These are phyloP conservation scores for Pomatorhinus ruficollis DNA, from an alignment of 2,113 vertebrate genomes.

Conservation along the genomic window DNA sequence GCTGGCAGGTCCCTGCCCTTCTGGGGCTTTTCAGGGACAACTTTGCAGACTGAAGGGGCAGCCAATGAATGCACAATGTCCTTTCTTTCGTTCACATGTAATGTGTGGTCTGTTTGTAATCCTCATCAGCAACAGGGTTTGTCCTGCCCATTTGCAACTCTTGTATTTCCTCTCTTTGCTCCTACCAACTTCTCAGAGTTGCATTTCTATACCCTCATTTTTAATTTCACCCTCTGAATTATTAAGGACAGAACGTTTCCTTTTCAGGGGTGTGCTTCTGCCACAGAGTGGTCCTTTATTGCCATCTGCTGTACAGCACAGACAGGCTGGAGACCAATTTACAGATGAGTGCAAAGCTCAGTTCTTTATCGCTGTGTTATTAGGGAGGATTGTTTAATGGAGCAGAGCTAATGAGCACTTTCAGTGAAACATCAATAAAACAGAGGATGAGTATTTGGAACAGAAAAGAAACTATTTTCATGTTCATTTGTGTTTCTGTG, in stretches of 20 bases:
- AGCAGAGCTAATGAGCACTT: background rate
- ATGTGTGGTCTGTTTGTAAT: background rate
- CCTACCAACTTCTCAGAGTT: background rate
- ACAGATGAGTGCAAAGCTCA: background rate
- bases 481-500: background rate
- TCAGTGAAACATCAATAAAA: background rate
- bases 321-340: background rate
- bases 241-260: background rate
- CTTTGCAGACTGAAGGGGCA: background rate
- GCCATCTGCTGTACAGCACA: conserved; percentile 41
- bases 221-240: background rate
- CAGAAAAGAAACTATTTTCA: background rate
- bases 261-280: background rate
- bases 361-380: background rate
- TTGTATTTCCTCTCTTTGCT: background rate
- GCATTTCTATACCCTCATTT: background rate
- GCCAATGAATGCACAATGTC: background rate
- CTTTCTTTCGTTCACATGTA: background rate
- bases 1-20: background rate
- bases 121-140: background rate
- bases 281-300: background rate
- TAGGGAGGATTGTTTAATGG: background rate
- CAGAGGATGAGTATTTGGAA: background rate
- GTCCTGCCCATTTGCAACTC: background rate
- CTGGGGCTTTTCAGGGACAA: background rate